Percentiles rank a stretch among this genome's conserved stretches.
Evolutionary conservation across 2,888 invertebrate genomes (phyloP).

Genomic region (Tetranychus truncatus): DNA sequence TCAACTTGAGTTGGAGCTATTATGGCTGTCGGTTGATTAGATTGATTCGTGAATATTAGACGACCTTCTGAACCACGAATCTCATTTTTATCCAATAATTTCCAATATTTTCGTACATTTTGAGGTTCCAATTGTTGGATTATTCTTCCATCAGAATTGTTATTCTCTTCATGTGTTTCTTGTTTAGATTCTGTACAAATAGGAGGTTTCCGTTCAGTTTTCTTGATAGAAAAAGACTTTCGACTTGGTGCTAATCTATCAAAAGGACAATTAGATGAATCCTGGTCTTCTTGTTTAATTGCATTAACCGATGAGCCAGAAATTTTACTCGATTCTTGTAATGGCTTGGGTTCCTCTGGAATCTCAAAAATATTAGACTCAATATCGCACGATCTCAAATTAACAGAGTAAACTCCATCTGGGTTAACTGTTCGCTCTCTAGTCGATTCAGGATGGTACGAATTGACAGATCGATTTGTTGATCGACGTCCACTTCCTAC

Average conservation of each 20-base stretch:
- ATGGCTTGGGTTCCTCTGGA: not conserved
- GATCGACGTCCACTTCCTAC: slow-evolving; percentile 2
- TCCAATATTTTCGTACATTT: not conserved
- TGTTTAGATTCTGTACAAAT: not conserved
- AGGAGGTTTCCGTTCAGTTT: not conserved
- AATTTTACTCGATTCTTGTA: not conserved
- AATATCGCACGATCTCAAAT: not conserved
- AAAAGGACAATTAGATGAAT: not conserved
- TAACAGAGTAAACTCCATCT: not conserved
- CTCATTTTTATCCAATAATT: not conserved
- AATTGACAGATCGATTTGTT: not conserved
- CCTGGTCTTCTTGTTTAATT: not conserved
- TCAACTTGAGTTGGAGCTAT: not conserved
- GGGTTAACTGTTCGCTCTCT: not conserved
- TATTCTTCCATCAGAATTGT: not conserved
- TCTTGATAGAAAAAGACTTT: not conserved
- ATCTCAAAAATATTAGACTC: not conserved
- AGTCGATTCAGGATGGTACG: not conserved
- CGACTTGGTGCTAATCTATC: not conserved
- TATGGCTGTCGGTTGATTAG: not conserved
- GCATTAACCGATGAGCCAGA: not conserved
- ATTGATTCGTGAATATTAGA: not conserved
- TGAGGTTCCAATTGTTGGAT: not conserved
- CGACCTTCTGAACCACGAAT: not conserved
- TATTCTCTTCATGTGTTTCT: not conserved